Percentiles rank a stretch among this genome's conserved stretches.
phyloP scores from a whole-genome alignment of 2,797 vertebrate species.

The Hipposideros larvatus region DNA sequence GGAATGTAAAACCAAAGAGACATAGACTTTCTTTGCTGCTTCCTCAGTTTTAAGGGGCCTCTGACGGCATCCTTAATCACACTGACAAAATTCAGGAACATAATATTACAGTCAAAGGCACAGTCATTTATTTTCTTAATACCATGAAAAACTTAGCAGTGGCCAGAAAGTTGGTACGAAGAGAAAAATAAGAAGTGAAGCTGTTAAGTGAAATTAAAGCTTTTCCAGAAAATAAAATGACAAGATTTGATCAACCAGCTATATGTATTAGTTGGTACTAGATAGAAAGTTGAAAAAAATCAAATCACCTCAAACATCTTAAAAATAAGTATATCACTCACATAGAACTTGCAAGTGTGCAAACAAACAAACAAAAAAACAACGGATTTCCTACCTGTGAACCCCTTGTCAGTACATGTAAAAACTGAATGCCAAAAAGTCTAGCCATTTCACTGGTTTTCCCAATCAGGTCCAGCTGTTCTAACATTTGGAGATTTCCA shows the following conservation, averaged over 20 bases:
- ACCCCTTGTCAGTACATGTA: constrained; percentile 97
- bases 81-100: background rate
- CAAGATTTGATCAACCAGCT: constrained; percentile 25
- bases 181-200: constrained; percentile 6
- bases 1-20: constrained; percentile 19
- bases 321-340: constrained; percentile 22
- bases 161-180: background rate
- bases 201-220: constrained; percentile 22
- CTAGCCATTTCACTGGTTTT: constrained; percentile 98
- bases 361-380: constrained; percentile 56
- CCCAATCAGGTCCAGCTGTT: constrained; percentile 95
- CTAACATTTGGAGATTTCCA: constrained; percentile 94
- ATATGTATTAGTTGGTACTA: background rate
- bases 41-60: background rate
- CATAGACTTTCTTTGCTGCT: background rate
- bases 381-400: constrained; percentile 93
- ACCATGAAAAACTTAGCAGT: background rate
- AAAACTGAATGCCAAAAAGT: constrained; percentile 98
- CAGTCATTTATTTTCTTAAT: constrained; percentile 22
- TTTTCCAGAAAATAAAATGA: constrained; percentile 52
- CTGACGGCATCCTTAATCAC: background rate
- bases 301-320: constrained; percentile 40
- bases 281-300: constrained; percentile 35
- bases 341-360: background rate
- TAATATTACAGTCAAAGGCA: background rate